A percentile compares a stretch with the other conserved stretches of the same genome.
Evolutionary conservation across 2,797 vertebrate genomes (phyloP).

Genomic region (Melanogrammus aeglefinus): DNA sequence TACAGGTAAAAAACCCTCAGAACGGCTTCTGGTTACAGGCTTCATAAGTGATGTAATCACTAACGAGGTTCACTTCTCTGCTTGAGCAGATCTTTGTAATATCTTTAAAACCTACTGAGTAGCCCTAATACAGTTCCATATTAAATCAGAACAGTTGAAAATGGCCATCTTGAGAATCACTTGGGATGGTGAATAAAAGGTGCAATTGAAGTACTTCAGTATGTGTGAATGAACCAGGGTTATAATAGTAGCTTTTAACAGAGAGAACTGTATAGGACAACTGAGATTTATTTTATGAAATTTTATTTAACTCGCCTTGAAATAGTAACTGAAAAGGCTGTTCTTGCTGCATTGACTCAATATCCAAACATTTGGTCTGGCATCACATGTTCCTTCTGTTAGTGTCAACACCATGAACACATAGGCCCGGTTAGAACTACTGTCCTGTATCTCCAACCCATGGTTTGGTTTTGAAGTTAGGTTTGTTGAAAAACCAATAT

Average conservation of each 20-base stretch:
- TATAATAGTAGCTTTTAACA: conserved; percentile 12
- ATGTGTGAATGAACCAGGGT: conserved; percentile 15
- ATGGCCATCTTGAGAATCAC: background rate
- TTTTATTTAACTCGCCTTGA: conserved; percentile 30
- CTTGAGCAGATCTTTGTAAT: background rate
- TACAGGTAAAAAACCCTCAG: background rate
- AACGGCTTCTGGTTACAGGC: background rate
- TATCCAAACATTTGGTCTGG: conserved; percentile 37
- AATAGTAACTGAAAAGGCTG: conserved; percentile 22
- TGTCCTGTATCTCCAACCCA: conserved; percentile 39
- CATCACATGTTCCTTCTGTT: conserved; percentile 33
- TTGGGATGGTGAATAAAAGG: conserved; percentile 11
- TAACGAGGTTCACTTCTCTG: background rate
- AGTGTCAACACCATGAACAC: conserved; percentile 25
- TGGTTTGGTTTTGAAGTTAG: conserved; percentile 45
- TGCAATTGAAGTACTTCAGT: conserved; percentile 1
- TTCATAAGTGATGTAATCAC: conserved; percentile 1
- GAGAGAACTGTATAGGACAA: conserved; percentile 5
- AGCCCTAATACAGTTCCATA: background rate
- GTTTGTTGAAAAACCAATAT: conserved; percentile 67
- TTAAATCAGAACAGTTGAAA: background rate
- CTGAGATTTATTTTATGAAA: conserved; percentile 18
- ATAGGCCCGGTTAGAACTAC: conserved; percentile 17
- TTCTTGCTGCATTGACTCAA: conserved; percentile 33
- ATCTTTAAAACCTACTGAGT: background rate